Conservation (phyloP, 2,888 invertebrate genomes). For the Sepioteuthis lessoniana region DNA sequence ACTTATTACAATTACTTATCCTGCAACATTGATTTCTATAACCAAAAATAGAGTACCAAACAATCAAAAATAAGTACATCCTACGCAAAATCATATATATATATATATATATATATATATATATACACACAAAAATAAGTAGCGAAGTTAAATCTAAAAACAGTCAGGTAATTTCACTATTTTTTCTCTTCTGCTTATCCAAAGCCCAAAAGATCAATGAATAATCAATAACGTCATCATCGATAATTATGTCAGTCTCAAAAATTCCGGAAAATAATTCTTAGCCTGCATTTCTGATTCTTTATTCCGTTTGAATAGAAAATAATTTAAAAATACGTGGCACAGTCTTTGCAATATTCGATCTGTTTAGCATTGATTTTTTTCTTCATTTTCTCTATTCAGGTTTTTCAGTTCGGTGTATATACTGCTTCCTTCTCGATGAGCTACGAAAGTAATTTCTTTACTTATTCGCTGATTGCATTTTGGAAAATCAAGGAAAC, state of each 20-base stretch:
- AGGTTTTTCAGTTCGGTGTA: background rate
- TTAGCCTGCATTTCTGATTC: background rate
- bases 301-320: background rate
- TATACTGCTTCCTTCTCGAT: background rate
- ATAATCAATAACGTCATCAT: background rate
- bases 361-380: background rate
- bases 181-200: background rate
- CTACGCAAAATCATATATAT: too few relatives aligned
- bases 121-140: too few relatives aligned
- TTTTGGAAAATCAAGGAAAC: background rate
- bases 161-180: too few relatives aligned
- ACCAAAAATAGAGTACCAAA: too few relatives aligned
- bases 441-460: background rate
- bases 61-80: too few relatives aligned
- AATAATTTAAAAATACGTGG: background rate
- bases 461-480: background rate
- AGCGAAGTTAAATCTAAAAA: too few relatives aligned
- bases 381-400: background rate
- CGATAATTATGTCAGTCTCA: background rate
- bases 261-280: background rate
- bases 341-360: slow-evolving; percentile 18
- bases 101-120: too few relatives aligned
- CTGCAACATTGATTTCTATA: too few relatives aligned
- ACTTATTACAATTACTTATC: too few relatives aligned
- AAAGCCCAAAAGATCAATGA: background rate